Evolutionary conservation across 2,113 vertebrate genomes (phyloP).

Genomic region (Halichoerus grypus): DNA sequence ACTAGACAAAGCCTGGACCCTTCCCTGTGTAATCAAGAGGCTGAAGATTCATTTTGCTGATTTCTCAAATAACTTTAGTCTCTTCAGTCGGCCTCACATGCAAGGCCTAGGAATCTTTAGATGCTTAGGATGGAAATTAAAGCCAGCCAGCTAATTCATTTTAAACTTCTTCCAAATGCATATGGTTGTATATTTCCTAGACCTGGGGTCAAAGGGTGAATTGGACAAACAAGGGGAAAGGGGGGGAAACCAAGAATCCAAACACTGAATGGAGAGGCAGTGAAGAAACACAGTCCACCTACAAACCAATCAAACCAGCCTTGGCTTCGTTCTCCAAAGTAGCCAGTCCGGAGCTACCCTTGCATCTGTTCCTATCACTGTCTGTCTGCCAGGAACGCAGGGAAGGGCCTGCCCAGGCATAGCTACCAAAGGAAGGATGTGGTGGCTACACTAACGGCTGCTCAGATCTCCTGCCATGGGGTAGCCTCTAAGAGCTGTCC

Average conservation of each 20-base stretch:
- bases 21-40: background rate
- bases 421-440: background rate
- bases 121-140: conserved; percentile 12
- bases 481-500: background rate
- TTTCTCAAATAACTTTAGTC: background rate
- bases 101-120: background rate
- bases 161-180: background rate
- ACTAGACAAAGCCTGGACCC: background rate
- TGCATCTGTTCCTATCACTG: background rate
- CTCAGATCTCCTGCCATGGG: background rate
- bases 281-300: background rate
- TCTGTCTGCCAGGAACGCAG: background rate
- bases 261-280: background rate
- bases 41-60: background rate
- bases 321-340: background rate
- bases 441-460: background rate
- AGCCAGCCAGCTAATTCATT: background rate
- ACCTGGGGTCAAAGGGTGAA: background rate
- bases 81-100: background rate
- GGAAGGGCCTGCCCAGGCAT: background rate
- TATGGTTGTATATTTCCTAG: background rate
- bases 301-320: background rate
- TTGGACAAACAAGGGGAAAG: background rate
- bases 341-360: background rate
- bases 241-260: background rate